Evolutionary conservation across 2,888 invertebrate species (phyloP).

Genomic region (Scaptodrosophila latifasciaeformis): DNA sequence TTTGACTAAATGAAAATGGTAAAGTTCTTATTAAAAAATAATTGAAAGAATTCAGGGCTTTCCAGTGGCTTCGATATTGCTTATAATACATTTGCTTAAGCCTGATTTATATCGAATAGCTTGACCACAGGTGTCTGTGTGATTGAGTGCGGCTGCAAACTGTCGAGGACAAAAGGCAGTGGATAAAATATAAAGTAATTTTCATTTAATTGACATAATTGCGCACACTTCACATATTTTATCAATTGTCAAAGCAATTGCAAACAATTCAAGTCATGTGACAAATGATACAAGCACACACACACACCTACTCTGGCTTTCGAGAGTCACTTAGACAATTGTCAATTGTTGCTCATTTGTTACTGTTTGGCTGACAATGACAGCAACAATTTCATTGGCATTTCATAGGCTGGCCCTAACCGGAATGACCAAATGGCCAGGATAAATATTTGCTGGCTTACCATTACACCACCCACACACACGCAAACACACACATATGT

Average conservation of each 20-base stretch:
- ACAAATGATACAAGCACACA: slow-evolving; percentile 9
- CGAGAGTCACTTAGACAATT: too few relatives aligned
- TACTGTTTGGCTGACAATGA: slow-evolving; percentile 65
- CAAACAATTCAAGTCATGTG: neutral
- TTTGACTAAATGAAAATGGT: too few relatives aligned
- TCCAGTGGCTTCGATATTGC: too few relatives aligned
- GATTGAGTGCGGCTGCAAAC: neutral
- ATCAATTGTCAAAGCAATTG: slow-evolving; percentile 54
- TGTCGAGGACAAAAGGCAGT: slow-evolving; percentile 30
- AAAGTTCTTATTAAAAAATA: too few relatives aligned
- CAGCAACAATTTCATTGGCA: slow-evolving; percentile 66
- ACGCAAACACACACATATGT: slow-evolving; percentile 9
- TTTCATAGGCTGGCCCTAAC: too few relatives aligned
- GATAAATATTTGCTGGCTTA: slow-evolving; percentile 65
- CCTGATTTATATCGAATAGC: too few relatives aligned
- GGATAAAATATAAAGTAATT: slow-evolving; percentile 55
- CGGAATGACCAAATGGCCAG: slow-evolving; percentile 62
- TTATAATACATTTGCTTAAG: too few relatives aligned
- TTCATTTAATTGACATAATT: slow-evolving; percentile 67
- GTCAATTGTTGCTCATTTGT: slow-evolving; percentile 59
- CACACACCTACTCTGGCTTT: neutral
- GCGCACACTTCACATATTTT: slow-evolving; percentile 65
- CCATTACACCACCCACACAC: slow-evolving; percentile 36
- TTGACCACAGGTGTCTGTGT: slow-evolving; percentile 2
- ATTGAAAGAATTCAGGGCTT: too few relatives aligned